Base-by-base conservation (phyloP, 2,113 vertebrate species). In the Gymnogyps californianus region DNA sequence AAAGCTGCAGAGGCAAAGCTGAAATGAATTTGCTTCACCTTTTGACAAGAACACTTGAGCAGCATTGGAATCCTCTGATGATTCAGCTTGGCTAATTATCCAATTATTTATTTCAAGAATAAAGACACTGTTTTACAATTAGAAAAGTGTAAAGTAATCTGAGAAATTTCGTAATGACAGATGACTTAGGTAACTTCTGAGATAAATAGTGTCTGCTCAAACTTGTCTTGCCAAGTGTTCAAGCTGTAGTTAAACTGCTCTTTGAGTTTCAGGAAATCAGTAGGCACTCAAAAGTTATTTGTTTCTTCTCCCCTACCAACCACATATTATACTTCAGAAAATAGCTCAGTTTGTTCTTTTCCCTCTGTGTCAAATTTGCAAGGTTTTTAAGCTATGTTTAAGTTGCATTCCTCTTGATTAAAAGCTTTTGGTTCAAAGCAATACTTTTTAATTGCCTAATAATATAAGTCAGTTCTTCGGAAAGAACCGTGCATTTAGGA, bases 391-490 rank as follows among this genome's bases (percentile, higher is more conserved):
- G 96, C 91, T 92, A 24, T 95, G 92, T 97, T 98, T 97, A 97
- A 98, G 98, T 98, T 98, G 97, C 96, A 97, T 98, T 98, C 95
- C 96, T 97, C 98, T 98, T 98, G 98, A 98, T 98, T 98, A 98
- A 98, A 98, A 98, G 97, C 98, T 98, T 98, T 98, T 98, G 98
- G 98, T 98, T 98, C 98, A 98, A 97, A 98, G 98, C 98, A 98
- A 97, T 98, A 98, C 97, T 98, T 98, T 98, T 98, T 98, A 98
- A 98, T 98, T 98, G 98, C 98, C 98, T 98, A 98, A 99, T 98
- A 98, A 98, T 98, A 99, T 98, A 98, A 98, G 98, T 98, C 98
- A 97, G 97, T 98, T 98, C 98, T 98, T 98, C 96, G 95, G 98
- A 98, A 98, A 98, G 98, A 98, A 97, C 97, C 59, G 90, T 97